Percentiles rank a stretch among this genome's conserved stretches.
phyloP scores from a whole-genome alignment of 2,888 invertebrate genomes.

The Papilio elwesi region DNA sequence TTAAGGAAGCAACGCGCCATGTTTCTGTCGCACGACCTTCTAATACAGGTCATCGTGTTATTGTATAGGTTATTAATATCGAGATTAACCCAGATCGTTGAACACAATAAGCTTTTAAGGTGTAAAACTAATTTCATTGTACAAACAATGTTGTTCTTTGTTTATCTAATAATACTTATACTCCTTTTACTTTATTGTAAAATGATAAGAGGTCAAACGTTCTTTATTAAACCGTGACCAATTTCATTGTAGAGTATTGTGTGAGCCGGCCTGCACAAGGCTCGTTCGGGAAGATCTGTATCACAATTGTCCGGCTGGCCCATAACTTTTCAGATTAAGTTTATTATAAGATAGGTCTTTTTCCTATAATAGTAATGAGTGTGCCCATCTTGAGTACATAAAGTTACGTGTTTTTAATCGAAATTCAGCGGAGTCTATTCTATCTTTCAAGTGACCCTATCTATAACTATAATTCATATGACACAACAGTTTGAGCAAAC shows the following conservation, averaged over 20 bases:
- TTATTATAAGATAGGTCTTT: not conserved
- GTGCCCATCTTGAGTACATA: too few relatives aligned
- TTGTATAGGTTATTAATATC: slow-evolving; percentile 58
- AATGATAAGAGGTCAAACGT: slow-evolving; percentile 43
- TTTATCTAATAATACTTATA: slow-evolving; percentile 29
- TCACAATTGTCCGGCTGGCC: slow-evolving; percentile 41
- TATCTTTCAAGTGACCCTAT: too few relatives aligned
- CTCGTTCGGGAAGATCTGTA: slow-evolving; percentile 48
- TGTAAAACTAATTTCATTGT: slow-evolving; percentile 42
- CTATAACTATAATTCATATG: too few relatives aligned
- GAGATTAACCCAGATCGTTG: slow-evolving; percentile 35
- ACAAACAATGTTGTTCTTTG: slow-evolving; percentile 27
- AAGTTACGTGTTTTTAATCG: too few relatives aligned
- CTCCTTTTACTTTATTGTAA: slow-evolving; percentile 11
- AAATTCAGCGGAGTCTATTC: too few relatives aligned
- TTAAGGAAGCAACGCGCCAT: slow-evolving; percentile 53
- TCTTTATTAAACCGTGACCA: slow-evolving; percentile 46
- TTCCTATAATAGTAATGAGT: too few relatives aligned
- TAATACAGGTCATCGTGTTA: slow-evolving; percentile 68
- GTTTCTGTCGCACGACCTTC: slow-evolving; percentile 67
- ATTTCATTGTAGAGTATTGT: slow-evolving; percentile 44
- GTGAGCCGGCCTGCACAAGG: slow-evolving; percentile 33
- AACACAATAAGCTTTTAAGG: slow-evolving; percentile 44
- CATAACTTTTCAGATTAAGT: slow-evolving; percentile 22
- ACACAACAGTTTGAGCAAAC: too few relatives aligned